Conservation (phyloP, 1,140 invertebrate genomes). For the Drosophila hydei region DNA sequence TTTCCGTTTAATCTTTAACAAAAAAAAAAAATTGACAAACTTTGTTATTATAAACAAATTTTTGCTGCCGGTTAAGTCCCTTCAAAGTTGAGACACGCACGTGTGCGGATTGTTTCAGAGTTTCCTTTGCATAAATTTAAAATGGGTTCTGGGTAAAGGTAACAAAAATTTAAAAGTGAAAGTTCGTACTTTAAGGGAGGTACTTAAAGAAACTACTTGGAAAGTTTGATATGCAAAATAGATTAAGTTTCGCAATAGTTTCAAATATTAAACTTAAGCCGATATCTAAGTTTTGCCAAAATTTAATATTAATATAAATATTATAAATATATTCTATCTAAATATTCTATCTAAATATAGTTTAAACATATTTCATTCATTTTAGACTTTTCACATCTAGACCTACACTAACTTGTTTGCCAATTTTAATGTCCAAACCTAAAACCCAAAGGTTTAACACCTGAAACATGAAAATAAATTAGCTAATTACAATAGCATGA, state of each 20-base stretch:
- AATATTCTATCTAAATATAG: too few species aligned
- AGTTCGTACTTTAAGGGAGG: constrained; percentile 21
- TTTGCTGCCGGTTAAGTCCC: constrained; percentile 30
- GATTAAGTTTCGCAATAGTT: too few species aligned
- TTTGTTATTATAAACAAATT: constrained; percentile 23
- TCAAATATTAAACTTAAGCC: too few species aligned
- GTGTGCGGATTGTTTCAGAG: constrained; percentile 31
- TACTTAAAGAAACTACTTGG: neutral
- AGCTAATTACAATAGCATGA: constrained; percentile 26
- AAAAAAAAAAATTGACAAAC: constrained; percentile 22
- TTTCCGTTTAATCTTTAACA: constrained; percentile 4
- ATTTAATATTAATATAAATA: too few species aligned
- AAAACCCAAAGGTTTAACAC: neutral
- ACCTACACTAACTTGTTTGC: neutral
- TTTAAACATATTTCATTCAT: too few species aligned
- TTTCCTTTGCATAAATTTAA: constrained; percentile 52
- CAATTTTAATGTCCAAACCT: neutral
- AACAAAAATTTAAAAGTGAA: constrained; percentile 36
- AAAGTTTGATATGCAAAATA: too few species aligned
- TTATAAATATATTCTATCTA: too few species aligned
- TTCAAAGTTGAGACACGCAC: constrained; percentile 22
- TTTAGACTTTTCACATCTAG: neutral
- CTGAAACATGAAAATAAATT: constrained; percentile 4
- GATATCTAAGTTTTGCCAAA: too few species aligned
- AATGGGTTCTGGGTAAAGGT: constrained; percentile 6